Evolutionary conservation across 2,888 invertebrate species (phyloP), one percentile per base, ranked within the genome.

Genomic region (Drosophila dives): DNA sequence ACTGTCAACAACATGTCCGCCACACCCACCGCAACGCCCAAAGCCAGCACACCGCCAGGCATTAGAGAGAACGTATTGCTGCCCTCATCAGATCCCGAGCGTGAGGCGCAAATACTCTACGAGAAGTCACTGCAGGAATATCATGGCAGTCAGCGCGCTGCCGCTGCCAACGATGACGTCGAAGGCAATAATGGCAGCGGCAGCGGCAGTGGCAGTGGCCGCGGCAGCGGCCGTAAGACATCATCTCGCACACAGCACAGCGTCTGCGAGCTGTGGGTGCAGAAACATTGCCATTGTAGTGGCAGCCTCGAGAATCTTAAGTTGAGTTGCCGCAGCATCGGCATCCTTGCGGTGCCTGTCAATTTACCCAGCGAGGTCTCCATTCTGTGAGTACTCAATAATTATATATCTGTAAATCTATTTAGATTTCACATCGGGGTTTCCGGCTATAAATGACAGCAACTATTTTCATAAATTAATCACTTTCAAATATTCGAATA

Each of bases 41-140:
- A 71, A 42, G 20, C 63, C 26, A 63, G 69, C 36, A 64, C 78
- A 38, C 64, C 60, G 7, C 72, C 78, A 59, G 86, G 90, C 67
- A 90, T 92, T 68, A 89, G 92, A 54, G 93, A 93, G 82, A 92
- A 92, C 61, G 91, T 93, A 11, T 90, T 93, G 86, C 81, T 93
- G 60, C 91, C 93, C 40, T 92, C 92, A 32, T 81, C 83, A 33
- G 92, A 93, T 85, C 87, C 93, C 3, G 93, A 93, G 78, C 90
- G 90, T 10, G 93, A 93, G 77, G 93, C 93, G 0, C 92, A 92
- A 76, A 86, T 91, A 59, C 79, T 93, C 2, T 93, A 93, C 76
- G 92, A 93, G 74, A 92, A 93, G 75, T 89, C 93, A 6, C 74
- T 93, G 38, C 86, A 89, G 68, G 93, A 93, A 65, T 92, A 92